phyloP scores from a whole-genome alignment of 1,140 invertebrate genomes.

The Nephotettix cincticeps region DNA sequence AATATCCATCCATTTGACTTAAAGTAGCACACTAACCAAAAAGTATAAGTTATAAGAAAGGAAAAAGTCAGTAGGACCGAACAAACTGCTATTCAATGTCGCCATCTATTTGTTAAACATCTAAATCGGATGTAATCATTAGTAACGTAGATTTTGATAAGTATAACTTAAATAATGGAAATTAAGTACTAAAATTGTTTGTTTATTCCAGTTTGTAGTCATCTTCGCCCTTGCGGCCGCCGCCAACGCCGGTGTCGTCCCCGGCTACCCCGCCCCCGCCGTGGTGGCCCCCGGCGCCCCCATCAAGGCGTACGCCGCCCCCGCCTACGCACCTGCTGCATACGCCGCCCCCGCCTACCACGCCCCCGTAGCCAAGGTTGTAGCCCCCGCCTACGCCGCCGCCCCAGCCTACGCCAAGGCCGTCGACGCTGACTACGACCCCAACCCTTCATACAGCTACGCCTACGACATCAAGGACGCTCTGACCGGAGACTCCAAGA shows the following conservation, averaged over 20 bases:
- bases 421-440: constrained; percentile 32
- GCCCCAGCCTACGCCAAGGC: constrained; percentile 44
- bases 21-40: no score
- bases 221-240: constrained; percentile 42
- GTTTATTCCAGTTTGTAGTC: constrained; percentile 42
- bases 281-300: constrained; percentile 35
- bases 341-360: constrained; percentile 30
- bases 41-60: no score
- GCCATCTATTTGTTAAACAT: no score
- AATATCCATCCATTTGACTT: no score
- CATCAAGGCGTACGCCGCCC: constrained; percentile 27
- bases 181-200: not conserved
- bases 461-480: constrained; percentile 54
- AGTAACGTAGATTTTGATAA: no score
- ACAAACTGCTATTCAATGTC: no score
- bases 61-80: no score
- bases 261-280: constrained; percentile 32
- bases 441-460: constrained; percentile 52
- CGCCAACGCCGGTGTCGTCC: constrained; percentile 40
- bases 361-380: constrained; percentile 37
- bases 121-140: no score
- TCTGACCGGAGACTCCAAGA: constrained; percentile 62
- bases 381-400: constrained; percentile 38
- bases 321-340: constrained; percentile 19
- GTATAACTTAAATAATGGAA: no score